A percentile compares a stretch with the other conserved stretches of the same genome.
Conservation (phyloP, 2,113 vertebrate genomes). For the Lates calcarifer region DNA sequence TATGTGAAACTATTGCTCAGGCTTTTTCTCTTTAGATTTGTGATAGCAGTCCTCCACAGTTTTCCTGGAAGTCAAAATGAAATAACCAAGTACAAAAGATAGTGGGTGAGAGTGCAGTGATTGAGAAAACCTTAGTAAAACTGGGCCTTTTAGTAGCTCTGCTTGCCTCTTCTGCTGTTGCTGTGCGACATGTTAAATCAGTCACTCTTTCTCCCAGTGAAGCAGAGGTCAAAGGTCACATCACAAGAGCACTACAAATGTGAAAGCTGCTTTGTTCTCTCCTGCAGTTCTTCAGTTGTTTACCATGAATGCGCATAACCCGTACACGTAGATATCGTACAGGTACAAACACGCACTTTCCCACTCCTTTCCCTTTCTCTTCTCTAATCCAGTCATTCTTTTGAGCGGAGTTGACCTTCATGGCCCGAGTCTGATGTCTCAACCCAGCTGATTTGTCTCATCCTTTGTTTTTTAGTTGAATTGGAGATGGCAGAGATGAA, state of each 20-base stretch:
- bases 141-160: background rate
- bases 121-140: background rate
- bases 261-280: conserved; percentile 66
- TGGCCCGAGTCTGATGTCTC: background rate
- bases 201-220: conserved; percentile 8
- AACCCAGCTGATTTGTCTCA: background rate
- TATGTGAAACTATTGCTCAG: no score
- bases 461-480: no score
- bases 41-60: no score
- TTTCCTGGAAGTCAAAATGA: no score
- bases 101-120: no score
- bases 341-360: background rate
- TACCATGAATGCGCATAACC: conserved; percentile 39
- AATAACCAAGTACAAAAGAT: no score
- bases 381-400: conserved; percentile 14
- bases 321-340: conserved; percentile 13
- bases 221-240: conserved; percentile 60
- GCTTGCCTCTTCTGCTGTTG: background rate
- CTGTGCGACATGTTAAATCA: conserved; percentile 12
- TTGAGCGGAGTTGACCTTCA: background rate
- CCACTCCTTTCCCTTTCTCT: conserved; percentile 2
- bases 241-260: conserved; percentile 44
- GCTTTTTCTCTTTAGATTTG: no score
- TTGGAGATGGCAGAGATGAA: no score
- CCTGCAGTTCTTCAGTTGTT: conserved; percentile 30